A percentile compares a stretch with the other conserved stretches of the same genome.
phyloP scores from a whole-genome alignment of 2,888 invertebrate species.

The Plagodis pulveraria region DNA sequence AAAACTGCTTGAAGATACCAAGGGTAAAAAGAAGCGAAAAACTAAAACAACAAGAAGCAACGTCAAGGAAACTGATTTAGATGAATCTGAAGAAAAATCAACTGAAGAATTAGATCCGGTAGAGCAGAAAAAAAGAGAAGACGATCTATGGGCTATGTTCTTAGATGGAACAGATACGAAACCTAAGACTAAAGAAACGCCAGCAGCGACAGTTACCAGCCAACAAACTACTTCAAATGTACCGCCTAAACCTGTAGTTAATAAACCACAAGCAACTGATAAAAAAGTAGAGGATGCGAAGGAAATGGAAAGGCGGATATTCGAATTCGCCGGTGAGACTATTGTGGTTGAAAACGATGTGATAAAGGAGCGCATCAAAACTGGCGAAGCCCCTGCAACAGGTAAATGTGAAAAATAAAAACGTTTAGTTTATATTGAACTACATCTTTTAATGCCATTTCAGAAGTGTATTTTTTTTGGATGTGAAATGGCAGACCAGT shows the following conservation, averaged over 20 bases:
- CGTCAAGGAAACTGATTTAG: constrained; percentile 51
- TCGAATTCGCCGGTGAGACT: constrained; percentile 96
- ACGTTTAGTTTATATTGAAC: not conserved
- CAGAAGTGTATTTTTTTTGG: too few relatives aligned
- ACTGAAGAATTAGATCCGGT: constrained; percentile 74
- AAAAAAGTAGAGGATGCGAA: constrained; percentile 68
- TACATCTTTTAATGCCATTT: too few relatives aligned
- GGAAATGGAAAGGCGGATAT: constrained; percentile 87
- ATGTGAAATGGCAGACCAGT: too few relatives aligned
- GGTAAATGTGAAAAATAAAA: constrained; percentile 55
- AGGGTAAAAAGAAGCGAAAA: constrained; percentile 60
- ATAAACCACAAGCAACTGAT: constrained; percentile 20
- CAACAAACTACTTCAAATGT: constrained; percentile 13
- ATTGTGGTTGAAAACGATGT: constrained; percentile 82
- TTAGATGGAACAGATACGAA: constrained; percentile 87
- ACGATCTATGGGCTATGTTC: constrained; percentile 92
- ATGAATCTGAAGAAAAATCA: constrained; percentile 37
- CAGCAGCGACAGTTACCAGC: constrained; percentile 31
- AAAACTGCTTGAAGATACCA: constrained; percentile 50
- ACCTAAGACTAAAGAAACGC: constrained; percentile 54
- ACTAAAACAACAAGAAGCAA: constrained; percentile 35
- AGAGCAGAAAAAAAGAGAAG: constrained; percentile 89
- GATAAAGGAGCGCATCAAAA: constrained; percentile 71
- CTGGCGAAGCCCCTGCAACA: constrained; percentile 55
- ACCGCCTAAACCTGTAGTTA: constrained; percentile 15